Conservation (phyloP, 2,888 invertebrate species). For the Eupeodes luniger region DNA sequence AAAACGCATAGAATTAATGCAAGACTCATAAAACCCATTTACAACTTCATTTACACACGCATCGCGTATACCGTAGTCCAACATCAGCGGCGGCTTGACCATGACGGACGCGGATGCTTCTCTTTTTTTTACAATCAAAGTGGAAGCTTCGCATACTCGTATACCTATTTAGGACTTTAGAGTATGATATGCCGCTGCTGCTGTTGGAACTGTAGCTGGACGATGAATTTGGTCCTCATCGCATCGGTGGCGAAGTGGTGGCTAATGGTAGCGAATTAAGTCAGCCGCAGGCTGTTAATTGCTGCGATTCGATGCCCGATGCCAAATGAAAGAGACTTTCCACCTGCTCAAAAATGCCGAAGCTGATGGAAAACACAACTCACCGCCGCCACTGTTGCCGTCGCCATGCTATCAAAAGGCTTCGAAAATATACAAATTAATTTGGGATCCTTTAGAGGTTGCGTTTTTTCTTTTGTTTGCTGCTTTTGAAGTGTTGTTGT, state of each 20-base stretch:
- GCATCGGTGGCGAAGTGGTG: conserved; percentile 55
- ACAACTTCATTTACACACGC: conserved; percentile 75
- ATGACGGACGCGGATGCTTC: conserved; percentile 71
- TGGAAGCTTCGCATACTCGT: conserved; percentile 18
- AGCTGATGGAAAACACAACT: background rate
- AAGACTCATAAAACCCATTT: conserved; percentile 72
- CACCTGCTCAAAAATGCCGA: conserved; percentile 63
- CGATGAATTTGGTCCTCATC: conserved; percentile 26
- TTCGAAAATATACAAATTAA: conserved; percentile 65
- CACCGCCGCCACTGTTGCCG: background rate
- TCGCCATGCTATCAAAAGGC: background rate
- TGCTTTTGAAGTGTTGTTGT: background rate
- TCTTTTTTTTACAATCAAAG: conserved; percentile 50
- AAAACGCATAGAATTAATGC: conserved; percentile 52
- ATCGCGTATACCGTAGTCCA: background rate
- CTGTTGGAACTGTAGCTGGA: background rate
- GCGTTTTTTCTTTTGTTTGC: background rate
- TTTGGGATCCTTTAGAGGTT: conserved; percentile 65
- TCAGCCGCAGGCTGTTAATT: conserved; percentile 76
- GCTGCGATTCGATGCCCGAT: conserved; percentile 71
- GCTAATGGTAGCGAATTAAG: conserved; percentile 76
- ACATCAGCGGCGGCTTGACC: conserved; percentile 39
- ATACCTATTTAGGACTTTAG: conserved; percentile 3
- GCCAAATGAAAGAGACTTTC: conserved; percentile 62
- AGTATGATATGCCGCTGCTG: background rate